Base-by-base conservation (phyloP, 2,888 invertebrate genomes). In the Monopis laevigella region DNA sequence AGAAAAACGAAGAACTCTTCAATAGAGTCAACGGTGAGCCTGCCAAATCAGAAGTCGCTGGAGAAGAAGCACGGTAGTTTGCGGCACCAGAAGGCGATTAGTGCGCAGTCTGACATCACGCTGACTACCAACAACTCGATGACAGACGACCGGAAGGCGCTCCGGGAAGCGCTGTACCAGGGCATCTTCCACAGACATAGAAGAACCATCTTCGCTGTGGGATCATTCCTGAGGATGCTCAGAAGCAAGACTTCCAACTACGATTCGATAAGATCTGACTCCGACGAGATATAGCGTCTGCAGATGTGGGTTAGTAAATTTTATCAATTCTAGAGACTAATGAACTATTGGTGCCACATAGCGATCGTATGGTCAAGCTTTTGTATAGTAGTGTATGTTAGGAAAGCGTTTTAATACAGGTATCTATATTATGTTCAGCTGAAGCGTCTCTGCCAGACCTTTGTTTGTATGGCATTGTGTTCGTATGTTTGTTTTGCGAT, bases 101-200 rank as follows among this genome's bases (percentile, higher is more conserved):
- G 81, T 46, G 83, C 86, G 29, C 84, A 84, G 49, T 85, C 85
- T 34, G 86, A 86, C 51, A 63, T 82, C 46, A 84, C 86, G 35
- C 53, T 82, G 47, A 71, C 67, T 48, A 71, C 78, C 30, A 82
- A 73, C 55, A 68, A 73, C 38, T 69, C 77, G 16, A 78, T 75
- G 46, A 61, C 71, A 4, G 86, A 86, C 54, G 85, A 86, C 62
- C 70, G 89, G 51, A 89, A 89, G 65, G 87, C 88, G 38, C 61
- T 87, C 47, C 77, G 89, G 48, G 89, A 89, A 62, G 88, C 89
- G 46, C 73, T 89, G 52, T 89, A 89, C 64, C 88, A 89, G 70
- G 89, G 89, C 66, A 89, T 89, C 60, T 88, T 89, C 65, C 88
- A 89, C 75, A 85, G 88, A 51, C 89, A 89, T 69, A 78, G 89